phyloP scores from a whole-genome alignment of 2,888 invertebrate genomes.

The Rutpela maculata region DNA sequence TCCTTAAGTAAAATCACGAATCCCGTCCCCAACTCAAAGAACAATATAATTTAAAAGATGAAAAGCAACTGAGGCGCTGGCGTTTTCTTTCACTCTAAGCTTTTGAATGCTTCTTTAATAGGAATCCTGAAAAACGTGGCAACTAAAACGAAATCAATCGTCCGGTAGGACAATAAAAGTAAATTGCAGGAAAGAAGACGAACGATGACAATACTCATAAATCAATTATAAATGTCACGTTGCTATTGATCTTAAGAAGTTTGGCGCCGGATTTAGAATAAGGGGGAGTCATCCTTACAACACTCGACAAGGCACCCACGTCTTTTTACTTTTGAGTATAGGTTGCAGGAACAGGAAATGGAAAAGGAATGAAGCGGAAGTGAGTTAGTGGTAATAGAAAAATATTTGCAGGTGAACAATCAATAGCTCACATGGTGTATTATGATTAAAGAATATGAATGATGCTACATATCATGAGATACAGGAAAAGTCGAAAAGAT shows the following conservation, averaged over 20 bases:
- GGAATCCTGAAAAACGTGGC: not conserved
- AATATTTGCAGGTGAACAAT: constrained; percentile 17
- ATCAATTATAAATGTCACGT: constrained; percentile 61
- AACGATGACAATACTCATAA: constrained; percentile 60
- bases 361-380: constrained; percentile 9
- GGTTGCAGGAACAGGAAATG: constrained; percentile 27
- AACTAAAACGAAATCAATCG: constrained; percentile 34
- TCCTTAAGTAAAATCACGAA: constrained; percentile 7
- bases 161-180: constrained; percentile 46
- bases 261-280: constrained; percentile 27
- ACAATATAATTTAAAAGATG: constrained; percentile 9
- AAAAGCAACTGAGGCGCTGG: not conserved
- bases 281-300: constrained; percentile 8
- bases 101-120: constrained; percentile 18
- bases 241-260: constrained; percentile 53
- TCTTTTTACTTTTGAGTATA: not conserved
- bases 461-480: too few species aligned
- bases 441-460: not conserved
- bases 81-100: not conserved
- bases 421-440: constrained; percentile 1
- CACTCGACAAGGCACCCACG: not conserved
- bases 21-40: not conserved
- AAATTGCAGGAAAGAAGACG: constrained; percentile 50
- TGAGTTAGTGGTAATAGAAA: constrained; percentile 9
- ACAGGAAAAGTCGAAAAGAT: too few species aligned